A percentile compares a stretch with the other conserved stretches of the same genome.
Evolutionary conservation across 2,113 vertebrate genomes (phyloP).

Genomic region (Campylomormyrus numenius): DNA sequence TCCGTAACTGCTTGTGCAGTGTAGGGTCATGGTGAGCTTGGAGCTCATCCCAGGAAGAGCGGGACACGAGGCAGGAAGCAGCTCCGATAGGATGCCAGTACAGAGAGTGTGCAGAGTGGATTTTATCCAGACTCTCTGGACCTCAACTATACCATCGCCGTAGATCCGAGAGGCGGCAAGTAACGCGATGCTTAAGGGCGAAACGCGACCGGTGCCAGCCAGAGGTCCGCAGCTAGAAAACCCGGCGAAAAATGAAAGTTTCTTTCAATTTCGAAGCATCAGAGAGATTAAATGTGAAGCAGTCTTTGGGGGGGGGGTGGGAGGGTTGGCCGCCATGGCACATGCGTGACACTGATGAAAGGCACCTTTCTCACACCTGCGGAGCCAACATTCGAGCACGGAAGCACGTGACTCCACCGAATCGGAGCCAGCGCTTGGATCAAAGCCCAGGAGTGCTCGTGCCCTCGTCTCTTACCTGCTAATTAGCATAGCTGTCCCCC

Average conservation of each 20-base stretch:
- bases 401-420: neutral
- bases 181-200: neutral
- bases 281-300: neutral
- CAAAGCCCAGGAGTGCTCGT: conserved; percentile 19
- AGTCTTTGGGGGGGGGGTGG: neutral
- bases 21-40: neutral
- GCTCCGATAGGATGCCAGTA: neutral
- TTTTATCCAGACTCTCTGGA: neutral
- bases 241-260: neutral
- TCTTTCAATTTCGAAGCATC: neutral
- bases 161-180: neutral
- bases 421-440: neutral
- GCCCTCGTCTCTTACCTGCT: neutral
- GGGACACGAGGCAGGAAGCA: neutral
- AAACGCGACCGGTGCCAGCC: neutral
- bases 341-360: neutral
- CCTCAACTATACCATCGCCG: neutral
- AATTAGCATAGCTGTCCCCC: conserved; percentile 4
- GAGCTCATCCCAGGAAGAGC: neutral
- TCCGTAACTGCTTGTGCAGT: neutral
- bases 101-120: neutral
- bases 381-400: neutral
- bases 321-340: neutral
- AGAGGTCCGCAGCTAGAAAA: neutral
- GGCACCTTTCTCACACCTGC: neutral